Base-by-base conservation (phyloP, 2,888 invertebrate genomes). In the Stomorhina lunata region DNA sequence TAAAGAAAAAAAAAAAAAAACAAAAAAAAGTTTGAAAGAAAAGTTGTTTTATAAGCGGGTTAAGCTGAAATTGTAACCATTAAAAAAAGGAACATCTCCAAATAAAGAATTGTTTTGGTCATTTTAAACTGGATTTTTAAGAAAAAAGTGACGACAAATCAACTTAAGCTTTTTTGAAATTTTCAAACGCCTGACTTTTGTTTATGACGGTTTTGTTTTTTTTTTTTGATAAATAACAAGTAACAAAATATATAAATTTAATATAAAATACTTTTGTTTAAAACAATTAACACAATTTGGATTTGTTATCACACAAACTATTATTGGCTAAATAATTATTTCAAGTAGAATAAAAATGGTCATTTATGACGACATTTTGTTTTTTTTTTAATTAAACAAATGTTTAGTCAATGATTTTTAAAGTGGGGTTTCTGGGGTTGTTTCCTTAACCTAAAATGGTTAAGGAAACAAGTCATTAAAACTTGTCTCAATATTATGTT, bases 61-160 rank as follows among this genome's bases (percentile, higher is more conserved):
- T 43, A n/a, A 55, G 20, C 2, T 59, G 12, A 68, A 50, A 15
- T 17, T 59, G 34, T 50, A 5, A 15, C n/a, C 45, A 76, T 59
- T 15, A 48, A 45, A 76, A 57, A 50, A 65, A 53, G 40, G 17
- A 73, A 55, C 32, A 59, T 40, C 37, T 27, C 20, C 43, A 76
- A 55, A 76, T 37, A 57, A 66, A 34, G 50, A n/a, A n/a, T 29
- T 6, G 50, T n/a, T 22, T 50, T 73, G 17, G 4, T 2, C 7
- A 34, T 59, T 45, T 48, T 1, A 59, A 63, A 75, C 65, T 65
- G 55, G 55, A 34, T 34, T 75, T 55, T 15, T 4, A 0, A 4
- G 3, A 22, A 34, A 34, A 29, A 27, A 12, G 22, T 17, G 17
- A 43, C 45, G 22, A 10, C 4, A 43, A 9, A 20, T 45, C 7